These are phyloP conservation scores for Muscicapa striata DNA, from an alignment of 2,797 vertebrate genomes.

Conservation along the genomic window DNA sequence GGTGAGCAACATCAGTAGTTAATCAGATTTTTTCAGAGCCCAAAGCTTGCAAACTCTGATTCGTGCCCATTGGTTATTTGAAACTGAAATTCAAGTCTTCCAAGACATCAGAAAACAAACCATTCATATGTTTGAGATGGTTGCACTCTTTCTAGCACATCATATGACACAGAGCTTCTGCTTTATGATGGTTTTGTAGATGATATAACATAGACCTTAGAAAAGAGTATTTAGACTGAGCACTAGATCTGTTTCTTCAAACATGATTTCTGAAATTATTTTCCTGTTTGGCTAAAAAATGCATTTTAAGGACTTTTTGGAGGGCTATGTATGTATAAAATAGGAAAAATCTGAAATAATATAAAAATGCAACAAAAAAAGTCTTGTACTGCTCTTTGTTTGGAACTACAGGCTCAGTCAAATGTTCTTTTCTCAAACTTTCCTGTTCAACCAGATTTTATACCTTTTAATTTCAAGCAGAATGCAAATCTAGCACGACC, in stretches of 20 bases:
- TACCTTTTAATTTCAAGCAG: not conserved
- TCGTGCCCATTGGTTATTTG: not conserved
- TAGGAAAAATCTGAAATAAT: not conserved
- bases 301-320: not conserved
- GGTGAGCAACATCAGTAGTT: not conserved
- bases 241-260: fast-evolving
- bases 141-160: not conserved
- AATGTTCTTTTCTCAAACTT: not conserved
- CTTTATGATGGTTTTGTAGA: not conserved
- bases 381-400: not conserved
- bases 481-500: not conserved
- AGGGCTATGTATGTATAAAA: not conserved
- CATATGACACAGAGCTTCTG: not conserved
- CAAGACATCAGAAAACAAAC: not conserved
- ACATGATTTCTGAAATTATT: not conserved
- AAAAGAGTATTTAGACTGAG: not conserved
- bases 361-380: not conserved
- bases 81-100: not conserved
- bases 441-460: not conserved
- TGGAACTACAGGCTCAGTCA: not conserved
- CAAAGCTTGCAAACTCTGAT: not conserved
- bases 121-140: not conserved
- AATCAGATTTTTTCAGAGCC: not conserved
- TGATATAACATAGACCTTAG: not conserved
- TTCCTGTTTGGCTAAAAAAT: not conserved